Conservation (phyloP, 2,113 vertebrate species). For the Oncorhynchus mykiss region DNA sequence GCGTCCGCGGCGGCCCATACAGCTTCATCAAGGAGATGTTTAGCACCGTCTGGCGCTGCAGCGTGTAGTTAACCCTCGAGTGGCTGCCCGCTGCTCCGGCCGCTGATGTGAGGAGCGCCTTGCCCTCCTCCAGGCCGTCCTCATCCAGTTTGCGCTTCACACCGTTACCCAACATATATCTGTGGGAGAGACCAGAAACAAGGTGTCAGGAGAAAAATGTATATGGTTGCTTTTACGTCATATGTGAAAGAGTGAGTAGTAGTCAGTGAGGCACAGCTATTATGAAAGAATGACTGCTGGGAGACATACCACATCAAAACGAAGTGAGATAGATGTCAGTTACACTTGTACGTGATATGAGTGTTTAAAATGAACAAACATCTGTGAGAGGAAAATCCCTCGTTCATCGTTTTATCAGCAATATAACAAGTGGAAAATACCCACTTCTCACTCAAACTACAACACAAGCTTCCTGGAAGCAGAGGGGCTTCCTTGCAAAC, state of each 20-base stretch:
- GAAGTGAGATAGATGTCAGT: too few relatives aligned
- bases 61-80: slow-evolving; percentile 82
- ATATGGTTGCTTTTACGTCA: too few relatives aligned
- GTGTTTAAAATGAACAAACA: too few relatives aligned
- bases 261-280: background rate
- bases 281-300: too few relatives aligned
- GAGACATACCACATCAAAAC: too few relatives aligned
- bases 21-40: slow-evolving; percentile 94
- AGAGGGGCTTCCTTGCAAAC: background rate
- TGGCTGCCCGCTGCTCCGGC: slow-evolving; percentile 52
- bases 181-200: slow-evolving; percentile 54
- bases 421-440: too few relatives aligned
- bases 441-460: too few relatives aligned
- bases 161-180: slow-evolving; percentile 92
- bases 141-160: slow-evolving; percentile 91
- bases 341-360: too few relatives aligned
- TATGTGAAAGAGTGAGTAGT: background rate
- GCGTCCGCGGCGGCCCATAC: slow-evolving; percentile 78
- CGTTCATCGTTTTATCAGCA: too few relatives aligned
- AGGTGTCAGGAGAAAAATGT: background rate
- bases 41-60: slow-evolving; percentile 92
- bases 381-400: too few relatives aligned
- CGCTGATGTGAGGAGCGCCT: slow-evolving; percentile 61
- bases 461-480: background rate
- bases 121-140: slow-evolving; percentile 82